These are phyloP conservation scores for human (Homo sapiens) DNA, from an alignment of 2,113 vertebrate genomes.

Conservation along the genomic window GRCh38 chr15:26640501-26641000, in stretches of 20 bases:
- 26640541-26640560: conserved; percentile 18
- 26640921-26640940: conserved; percentile 45
- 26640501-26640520: too few species aligned
- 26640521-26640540: neutral
- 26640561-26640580: conserved; percentile 46
- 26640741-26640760: neutral
- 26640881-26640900: neutral
- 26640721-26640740: neutral
- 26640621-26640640: conserved; percentile 64
- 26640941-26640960: conserved; percentile 52
- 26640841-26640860: neutral
- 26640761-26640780: neutral
- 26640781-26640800: neutral
- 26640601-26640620: conserved; percentile 46
- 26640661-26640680: neutral
- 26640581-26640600: conserved; percentile 62
- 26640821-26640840: neutral
- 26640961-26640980: neutral
- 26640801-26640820: neutral
- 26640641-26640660: neutral
- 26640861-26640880: conserved; percentile 34
- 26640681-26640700: conserved; percentile 48
- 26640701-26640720: conserved; percentile 4
- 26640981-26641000: neutral
- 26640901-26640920: conserved; percentile 41